Evolutionary conservation across 1,140 invertebrate genomes (phyloP), one percentile per base, ranked within the genome.

Genomic region (Bombyx mandarina): DNA sequence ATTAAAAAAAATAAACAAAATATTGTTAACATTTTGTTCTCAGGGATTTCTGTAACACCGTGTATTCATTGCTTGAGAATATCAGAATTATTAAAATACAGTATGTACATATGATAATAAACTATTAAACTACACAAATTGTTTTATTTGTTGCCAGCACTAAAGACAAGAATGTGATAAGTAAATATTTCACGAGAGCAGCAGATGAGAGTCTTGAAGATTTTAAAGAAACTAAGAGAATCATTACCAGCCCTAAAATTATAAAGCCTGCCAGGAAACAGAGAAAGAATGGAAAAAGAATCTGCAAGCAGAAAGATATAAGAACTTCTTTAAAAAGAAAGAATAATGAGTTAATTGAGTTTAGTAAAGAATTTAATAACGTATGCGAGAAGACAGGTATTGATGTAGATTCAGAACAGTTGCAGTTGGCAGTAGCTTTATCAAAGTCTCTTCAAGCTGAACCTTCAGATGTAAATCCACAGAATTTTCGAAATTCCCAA

Each of bases 401-500:
- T 26, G 89, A 90, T 79, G 76, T 89, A 7, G 87, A 90, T 75
- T 69, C 86, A 5, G 89, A 90, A 62, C 86, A 91, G 59, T 68
- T 91, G 43, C 89, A 90, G 67, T 57, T 91, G 60, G 90, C 89
- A 43, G 79, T 91, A 61, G 89, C 89, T 57, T 66, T 91, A 45
- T 91, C 90, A 45, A 88, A 88, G 62, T 91, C 90, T 6, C 53
- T 86, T 26, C 77, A 86, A 67, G 72, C 66, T 12, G 63, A 78
- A 55, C 6, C 59, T 8, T 53, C 8, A 52, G 56, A 63, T 22
- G 58, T 76, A 53, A 35, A 35, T 35, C 26, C 26, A 35, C 26
- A 35, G 26, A 35, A 35, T 35, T 35, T 35, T 35, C 26, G 26
- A 35, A 76, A 65, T 51, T 56, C 71, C 0, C 68, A 73, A 62